These are phyloP conservation scores for Tenthredo amoena DNA, from an alignment of 2,888 invertebrate genomes.

Conservation along the genomic window DNA sequence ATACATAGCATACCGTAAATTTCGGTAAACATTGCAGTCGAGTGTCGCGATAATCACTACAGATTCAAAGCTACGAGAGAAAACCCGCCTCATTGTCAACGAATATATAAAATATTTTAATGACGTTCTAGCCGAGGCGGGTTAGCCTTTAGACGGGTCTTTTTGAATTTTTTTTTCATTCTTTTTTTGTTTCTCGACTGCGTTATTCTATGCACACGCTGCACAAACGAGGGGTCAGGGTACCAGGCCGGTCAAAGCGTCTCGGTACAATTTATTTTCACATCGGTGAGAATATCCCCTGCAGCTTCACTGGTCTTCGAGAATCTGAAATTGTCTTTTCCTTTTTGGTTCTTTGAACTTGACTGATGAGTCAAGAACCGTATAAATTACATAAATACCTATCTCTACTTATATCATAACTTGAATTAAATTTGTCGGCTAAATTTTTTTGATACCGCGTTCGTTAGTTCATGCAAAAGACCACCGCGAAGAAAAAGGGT, in stretches of 20 bases:
- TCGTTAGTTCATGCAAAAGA: not conserved
- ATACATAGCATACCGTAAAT: not conserved
- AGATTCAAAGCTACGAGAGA: not conserved
- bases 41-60: not conserved
- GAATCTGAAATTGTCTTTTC: not conserved
- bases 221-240: slow-evolving; percentile 20
- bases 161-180: slow-evolving; percentile 17
- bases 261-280: slow-evolving; percentile 3
- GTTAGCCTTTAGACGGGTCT: slow-evolving; percentile 15
- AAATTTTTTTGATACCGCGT: not conserved
- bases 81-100: slow-evolving; percentile 27
- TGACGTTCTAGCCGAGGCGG: slow-evolving; percentile 10
- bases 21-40: not conserved
- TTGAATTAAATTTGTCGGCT: not conserved
- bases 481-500: not conserved
- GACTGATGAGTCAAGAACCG: not conserved
- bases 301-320: not conserved
- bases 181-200: not conserved
- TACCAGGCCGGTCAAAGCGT: slow-evolving; percentile 1
- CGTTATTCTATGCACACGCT: slow-evolving; percentile 36
- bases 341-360: not conserved
- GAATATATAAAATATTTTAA: slow-evolving; percentile 32
- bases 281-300: not conserved
- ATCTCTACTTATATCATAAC: not conserved
- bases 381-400: not conserved